phyloP scores from a whole-genome alignment of 2,888 invertebrate genomes.

The Aphidius colemani region DNA sequence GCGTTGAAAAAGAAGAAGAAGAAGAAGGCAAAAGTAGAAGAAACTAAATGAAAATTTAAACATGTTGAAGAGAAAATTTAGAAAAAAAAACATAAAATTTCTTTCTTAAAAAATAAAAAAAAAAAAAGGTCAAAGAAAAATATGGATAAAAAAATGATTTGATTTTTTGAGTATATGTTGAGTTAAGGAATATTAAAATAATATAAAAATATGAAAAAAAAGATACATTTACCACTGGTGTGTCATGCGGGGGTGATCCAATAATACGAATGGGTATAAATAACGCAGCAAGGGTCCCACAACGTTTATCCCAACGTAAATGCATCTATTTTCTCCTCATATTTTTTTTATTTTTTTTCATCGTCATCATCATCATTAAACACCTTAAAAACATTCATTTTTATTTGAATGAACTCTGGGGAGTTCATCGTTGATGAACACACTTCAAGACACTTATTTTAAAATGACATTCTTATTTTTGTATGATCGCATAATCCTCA shows the following conservation, averaged over 20 bases:
- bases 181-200: conserved; percentile 33
- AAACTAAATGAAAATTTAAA: no score
- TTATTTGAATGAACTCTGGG: neutral
- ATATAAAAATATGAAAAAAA: conserved; percentile 43
- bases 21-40: no score
- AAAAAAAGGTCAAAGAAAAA: no score
- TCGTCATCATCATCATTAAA: conserved; percentile 9
- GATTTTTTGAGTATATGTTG: conserved; percentile 23
- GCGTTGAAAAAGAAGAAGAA: no score
- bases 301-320: conserved; percentile 41
- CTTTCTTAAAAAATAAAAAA: no score
- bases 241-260: conserved; percentile 57
- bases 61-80: no score
- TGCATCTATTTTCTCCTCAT: conserved; percentile 33
- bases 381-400: conserved; percentile 18
- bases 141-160: no score
- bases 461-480: conserved; percentile 5
- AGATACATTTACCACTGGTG: conserved; percentile 46
- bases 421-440: no score
- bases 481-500: conserved; percentile 4
- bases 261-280: conserved; percentile 57
- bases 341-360: conserved; percentile 24
- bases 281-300: conserved; percentile 52
- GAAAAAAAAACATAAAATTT: no score
- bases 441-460: neutral